Base-by-base conservation (phyloP, 2,888 invertebrate species). In the Sinhomidia bicolor region DNA sequence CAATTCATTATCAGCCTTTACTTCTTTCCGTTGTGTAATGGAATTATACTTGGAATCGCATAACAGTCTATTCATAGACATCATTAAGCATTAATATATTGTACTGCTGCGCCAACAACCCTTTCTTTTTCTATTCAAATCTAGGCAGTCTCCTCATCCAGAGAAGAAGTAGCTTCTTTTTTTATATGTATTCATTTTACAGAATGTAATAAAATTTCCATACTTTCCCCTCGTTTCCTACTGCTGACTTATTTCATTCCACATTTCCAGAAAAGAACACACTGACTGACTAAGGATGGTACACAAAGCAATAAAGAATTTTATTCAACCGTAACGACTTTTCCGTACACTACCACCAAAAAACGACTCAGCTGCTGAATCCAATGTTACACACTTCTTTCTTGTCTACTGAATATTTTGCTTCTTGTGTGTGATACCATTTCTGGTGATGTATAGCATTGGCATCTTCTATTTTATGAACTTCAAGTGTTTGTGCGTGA, bases 131-230 rank as follows among this genome's bases (percentile, higher is more conserved):
- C 17, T 29, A 51, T 76, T 54, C 76, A 76, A 76, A 47, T 44
- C 51, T 26, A n/a, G 26, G 23, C 36, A 68, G 41, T 36, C 36
- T 32, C 60, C 23, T 23, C 29, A 76, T n/a, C n/a, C n/a, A 76
- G 6, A 6, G 32, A 60, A 79, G 32, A 3, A 20, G 60, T 44
- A 41, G 62, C 36, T 2, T 68, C n/a, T 65, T 68, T 36, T 32
- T n/a, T n/a, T n/a, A n/a, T n/a, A n/a, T n/a, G n/a, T n/a, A n/a
- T 23, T 36, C 68, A 5, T 36, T 36, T 23, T 62, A 14, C 32
- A 62, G 62, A n/a, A 68, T 41, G 68, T 17, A 68, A 81, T 81
- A 81, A 81, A 81, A 81, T 81, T 81, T 81, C 81, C 81, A 81
- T 81, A 81, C 65, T 65, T 65, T 51, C 81, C 26, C 51, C 36